phyloP scores from a whole-genome alignment of 2,888 invertebrate genomes.

The Aradus depressus region DNA sequence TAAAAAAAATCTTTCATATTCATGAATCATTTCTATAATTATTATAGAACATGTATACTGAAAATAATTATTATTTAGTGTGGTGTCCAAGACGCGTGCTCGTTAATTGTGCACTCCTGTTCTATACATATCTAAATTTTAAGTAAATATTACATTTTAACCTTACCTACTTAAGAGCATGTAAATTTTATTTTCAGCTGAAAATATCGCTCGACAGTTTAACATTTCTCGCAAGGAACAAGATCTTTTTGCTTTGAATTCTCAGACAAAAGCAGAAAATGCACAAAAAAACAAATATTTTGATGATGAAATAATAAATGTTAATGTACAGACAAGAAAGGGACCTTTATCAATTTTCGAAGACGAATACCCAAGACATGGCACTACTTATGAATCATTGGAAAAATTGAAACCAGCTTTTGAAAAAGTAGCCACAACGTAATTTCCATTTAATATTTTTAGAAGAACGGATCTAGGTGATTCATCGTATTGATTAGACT shows the following conservation, averaged over 20 bases:
- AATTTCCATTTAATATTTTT: too few species aligned
- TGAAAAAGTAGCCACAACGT: conserved; percentile 41
- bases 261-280: conserved; percentile 52
- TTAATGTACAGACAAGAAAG: conserved; percentile 43
- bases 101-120: too few species aligned
- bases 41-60: too few species aligned
- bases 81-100: too few species aligned
- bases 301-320: conserved; percentile 57
- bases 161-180: background rate
- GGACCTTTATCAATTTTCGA: conserved; percentile 40
- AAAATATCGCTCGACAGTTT: conserved; percentile 60
- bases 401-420: conserved; percentile 54
- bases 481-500: too few species aligned
- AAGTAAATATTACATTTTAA: too few species aligned
- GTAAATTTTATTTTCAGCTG: conserved; percentile 43
- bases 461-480: too few species aligned
- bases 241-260: conserved; percentile 54
- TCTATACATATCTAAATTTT: too few species aligned
- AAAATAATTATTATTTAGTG: too few species aligned
- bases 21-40: too few species aligned
- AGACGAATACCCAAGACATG: conserved; percentile 60
- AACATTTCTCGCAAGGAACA: conserved; percentile 54
- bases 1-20: too few species aligned
- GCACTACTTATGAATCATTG: conserved; percentile 48
- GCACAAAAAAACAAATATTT: conserved; percentile 55